Conservation (phyloP, 2,113 vertebrate genomes). For the Serinus canaria region DNA sequence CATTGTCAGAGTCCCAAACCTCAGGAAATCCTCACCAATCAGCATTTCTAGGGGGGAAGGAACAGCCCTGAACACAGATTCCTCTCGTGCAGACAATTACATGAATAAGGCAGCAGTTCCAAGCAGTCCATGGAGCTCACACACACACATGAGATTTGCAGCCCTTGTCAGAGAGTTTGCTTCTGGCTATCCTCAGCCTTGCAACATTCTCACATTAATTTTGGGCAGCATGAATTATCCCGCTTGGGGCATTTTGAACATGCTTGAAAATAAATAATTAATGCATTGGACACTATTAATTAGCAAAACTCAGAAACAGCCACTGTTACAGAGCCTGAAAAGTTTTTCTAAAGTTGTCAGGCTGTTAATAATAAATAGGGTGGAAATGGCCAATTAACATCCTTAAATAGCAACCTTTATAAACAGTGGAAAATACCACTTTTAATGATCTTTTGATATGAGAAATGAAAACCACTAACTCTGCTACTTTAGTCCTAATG, state of each 20-base stretch:
- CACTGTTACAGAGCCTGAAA: conserved; percentile 11
- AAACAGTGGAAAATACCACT: background rate
- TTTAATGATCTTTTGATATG: background rate
- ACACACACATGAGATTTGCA: background rate
- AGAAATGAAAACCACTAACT: background rate
- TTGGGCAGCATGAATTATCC: conserved; percentile 36
- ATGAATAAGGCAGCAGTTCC: background rate
- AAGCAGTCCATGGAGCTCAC: background rate
- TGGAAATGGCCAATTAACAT: conserved; percentile 56
- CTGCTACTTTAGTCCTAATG: background rate
- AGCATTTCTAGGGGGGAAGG: background rate
- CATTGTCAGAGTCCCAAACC: background rate
- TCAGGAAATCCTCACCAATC: background rate
- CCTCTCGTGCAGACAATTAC: background rate
- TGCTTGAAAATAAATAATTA: conserved; percentile 54
- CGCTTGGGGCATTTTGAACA: conserved; percentile 19
- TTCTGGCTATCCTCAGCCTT: conserved; percentile 12
- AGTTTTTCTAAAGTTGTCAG: conserved; percentile 56
- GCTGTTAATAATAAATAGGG: conserved; percentile 50
- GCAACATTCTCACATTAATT: conserved; percentile 38
- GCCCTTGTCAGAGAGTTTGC: conserved; percentile 27
- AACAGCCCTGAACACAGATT: background rate
- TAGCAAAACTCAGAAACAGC: conserved; percentile 39
- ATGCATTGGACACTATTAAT: conserved; percentile 47
- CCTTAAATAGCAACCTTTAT: conserved; percentile 34